Evolutionary conservation across 1,140 invertebrate genomes (phyloP), one percentile per base, ranked within the genome.

Genomic region (Trachelipus rathkii): DNA sequence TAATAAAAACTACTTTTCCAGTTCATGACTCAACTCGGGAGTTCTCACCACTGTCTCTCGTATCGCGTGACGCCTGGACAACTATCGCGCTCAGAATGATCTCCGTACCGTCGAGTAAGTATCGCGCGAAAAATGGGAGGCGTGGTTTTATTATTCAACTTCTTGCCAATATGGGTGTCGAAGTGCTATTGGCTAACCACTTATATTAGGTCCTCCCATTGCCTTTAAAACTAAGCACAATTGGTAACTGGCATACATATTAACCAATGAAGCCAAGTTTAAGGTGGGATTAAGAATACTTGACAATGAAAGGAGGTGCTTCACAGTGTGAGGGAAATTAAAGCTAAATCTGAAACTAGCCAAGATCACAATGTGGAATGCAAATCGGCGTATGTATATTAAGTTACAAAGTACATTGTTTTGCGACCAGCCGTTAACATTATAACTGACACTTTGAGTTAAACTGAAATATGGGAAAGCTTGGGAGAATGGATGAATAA

Each of bases 321-420:
- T 45, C 45, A 23, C 60, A 11, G 15, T 24, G 75, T 23, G 68
- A 81, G 79, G 76, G 50, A 76, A 76, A 11, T 71, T 66, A 46
- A 70, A 23, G 69, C 73, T 69, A 74, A 74, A 33, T 68, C 66
- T 69, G 75, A 72, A 77, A 72, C 76, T 76, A 72, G 73, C 74
- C 76, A 70, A 67, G 75, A 45, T 76, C 75, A 78, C 77, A 76
- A 43, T 77, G 74, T 79, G 77, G 77, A 81, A 81, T 81, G 80
- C 80, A 81, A 81, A 81, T 81, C 50, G 50, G 11, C 33, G 78
- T 74, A 75, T 74, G 76, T 73, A 77, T 78, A 81, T 81, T 81
- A 77, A 77, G 80, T 81, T 81, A 81, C 80, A 81, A 78, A 81
- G 78, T 78, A 81, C 80, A 81, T 81, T 81, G 80, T 81, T 81